phyloP scores from a whole-genome alignment of 64 coral and sea anemone genomes.

The Montipora sp. region DNA sequence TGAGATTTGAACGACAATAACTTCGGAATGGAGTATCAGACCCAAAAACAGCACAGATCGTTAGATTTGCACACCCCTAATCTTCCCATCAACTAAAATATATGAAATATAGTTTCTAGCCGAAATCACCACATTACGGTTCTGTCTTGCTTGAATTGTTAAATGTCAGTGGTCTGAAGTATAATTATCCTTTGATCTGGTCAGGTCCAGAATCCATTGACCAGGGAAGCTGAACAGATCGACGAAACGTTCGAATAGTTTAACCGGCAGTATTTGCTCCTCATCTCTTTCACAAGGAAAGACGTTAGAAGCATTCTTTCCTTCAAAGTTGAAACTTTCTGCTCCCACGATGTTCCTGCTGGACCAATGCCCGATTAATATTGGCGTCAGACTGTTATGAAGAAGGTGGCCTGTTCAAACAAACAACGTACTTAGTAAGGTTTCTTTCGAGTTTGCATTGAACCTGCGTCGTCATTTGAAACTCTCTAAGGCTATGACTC shows the following conservation, averaged over 20 bases:
- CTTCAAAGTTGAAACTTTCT: neutral
- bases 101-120: neutral
- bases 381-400: neutral
- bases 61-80: no score
- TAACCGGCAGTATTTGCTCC: neutral
- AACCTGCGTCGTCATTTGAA: no score
- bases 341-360: neutral
- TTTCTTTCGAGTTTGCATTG: no score
- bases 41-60: no score
- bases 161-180: neutral
- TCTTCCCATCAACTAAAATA: neutral
- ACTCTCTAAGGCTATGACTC: no score
- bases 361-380: neutral
- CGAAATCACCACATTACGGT: neutral
- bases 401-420: neutral
- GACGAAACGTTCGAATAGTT: neutral
- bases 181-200: slow-evolving; percentile 21
- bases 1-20: no score
- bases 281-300: neutral
- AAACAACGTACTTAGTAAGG: neutral
- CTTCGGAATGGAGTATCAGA: no score
- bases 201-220: slow-evolving; percentile 24
- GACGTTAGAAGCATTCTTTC: slow-evolving; percentile 1
- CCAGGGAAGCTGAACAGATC: slow-evolving; percentile 32
- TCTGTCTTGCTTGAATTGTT: neutral